Evolutionary conservation across 2,113 vertebrate genomes (phyloP).

Genomic region (Tachuris rubrigastra): DNA sequence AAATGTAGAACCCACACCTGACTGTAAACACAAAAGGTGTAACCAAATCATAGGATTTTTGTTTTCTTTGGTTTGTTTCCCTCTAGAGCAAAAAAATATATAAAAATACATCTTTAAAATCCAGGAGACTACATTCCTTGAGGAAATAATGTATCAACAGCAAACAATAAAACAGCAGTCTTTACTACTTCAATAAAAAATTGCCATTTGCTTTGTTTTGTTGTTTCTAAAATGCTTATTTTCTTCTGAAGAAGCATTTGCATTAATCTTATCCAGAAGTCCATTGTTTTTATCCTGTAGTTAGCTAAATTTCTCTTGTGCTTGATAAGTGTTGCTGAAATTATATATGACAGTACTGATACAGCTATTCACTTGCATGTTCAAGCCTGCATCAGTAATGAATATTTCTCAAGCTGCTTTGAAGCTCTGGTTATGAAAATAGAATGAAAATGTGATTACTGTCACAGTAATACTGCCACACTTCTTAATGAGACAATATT

Average conservation of each 20-base stretch:
- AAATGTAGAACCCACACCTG: not conserved
- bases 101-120: slow-evolving; percentile 20
- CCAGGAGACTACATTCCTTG: not conserved
- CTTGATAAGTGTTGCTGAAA: slow-evolving; percentile 45
- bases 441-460: slow-evolving; percentile 73
- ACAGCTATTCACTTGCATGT: slow-evolving; percentile 50
- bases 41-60: not conserved
- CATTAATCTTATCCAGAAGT: slow-evolving; percentile 57
- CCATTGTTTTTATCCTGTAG: slow-evolving; percentile 27
- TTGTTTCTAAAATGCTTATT: slow-evolving; percentile 53
- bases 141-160: slow-evolving; percentile 31
- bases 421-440: slow-evolving; percentile 69
- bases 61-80: not conserved
- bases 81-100: not conserved
- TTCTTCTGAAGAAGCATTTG: slow-evolving; percentile 58
- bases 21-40: not conserved
- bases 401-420: slow-evolving; percentile 67
- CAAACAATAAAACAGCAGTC: not conserved
- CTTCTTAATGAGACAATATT: slow-evolving; percentile 73
- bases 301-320: slow-evolving; percentile 55
- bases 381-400: slow-evolving; percentile 63
- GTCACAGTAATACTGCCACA: slow-evolving; percentile 57
- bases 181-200: slow-evolving; percentile 55
- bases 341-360: slow-evolving; percentile 56
- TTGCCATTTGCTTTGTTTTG: not conserved